Base-by-base conservation (phyloP, 2,888 invertebrate species). In the Pteria penguin region DNA sequence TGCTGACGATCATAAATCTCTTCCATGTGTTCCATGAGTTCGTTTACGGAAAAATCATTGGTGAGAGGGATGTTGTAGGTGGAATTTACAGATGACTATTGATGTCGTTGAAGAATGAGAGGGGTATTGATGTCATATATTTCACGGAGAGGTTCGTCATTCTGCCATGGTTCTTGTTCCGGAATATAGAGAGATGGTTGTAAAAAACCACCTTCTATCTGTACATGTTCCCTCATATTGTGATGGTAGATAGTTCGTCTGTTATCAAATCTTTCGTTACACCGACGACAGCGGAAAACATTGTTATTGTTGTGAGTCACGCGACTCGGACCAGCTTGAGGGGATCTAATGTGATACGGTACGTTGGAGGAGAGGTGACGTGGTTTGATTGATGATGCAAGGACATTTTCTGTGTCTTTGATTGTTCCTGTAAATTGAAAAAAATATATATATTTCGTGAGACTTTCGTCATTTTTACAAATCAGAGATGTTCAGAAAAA, bases 1-100 rank as follows among this genome's bases (percentile, higher is more conserved):
- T 79, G 71, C 5, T 76, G 52, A n/a, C 71, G 61, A 2, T 36
- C 60, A 33, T 36, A 65, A 8, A 65, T 65, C 11, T 63, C 32
- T 8, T 33, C 33, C 33, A 22, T 27, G 5, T n/a, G 11, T n/a
- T 33, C 33, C 33, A 63, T 63, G 4, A 63, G 14, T 33, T 33
- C 33, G 33, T 63, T 4, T 4, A 32, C 3, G 22, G 33, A 36
- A 24, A 65, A 65, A 22, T 32, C 65, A 26, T 65, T 65, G n/a
- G 65, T 65, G 8, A 65, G 26, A 24, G 65, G 45, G 2, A 36
- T 24, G 45, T 65, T 65, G 45, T 36, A 33, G 22, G 27, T 36
- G 45, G 63, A 63, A 29, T 8, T n/a, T 18, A 63, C 63, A n/a
- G 29, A n/a, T 24, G 32, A 31, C n/a, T 33, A 18, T 5, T 32